Evolutionary conservation across 53 echinoderm and acorn worm species (phyloP), one percentile per base, ranked within the genome.

Genomic region (Arbacia lixula): DNA sequence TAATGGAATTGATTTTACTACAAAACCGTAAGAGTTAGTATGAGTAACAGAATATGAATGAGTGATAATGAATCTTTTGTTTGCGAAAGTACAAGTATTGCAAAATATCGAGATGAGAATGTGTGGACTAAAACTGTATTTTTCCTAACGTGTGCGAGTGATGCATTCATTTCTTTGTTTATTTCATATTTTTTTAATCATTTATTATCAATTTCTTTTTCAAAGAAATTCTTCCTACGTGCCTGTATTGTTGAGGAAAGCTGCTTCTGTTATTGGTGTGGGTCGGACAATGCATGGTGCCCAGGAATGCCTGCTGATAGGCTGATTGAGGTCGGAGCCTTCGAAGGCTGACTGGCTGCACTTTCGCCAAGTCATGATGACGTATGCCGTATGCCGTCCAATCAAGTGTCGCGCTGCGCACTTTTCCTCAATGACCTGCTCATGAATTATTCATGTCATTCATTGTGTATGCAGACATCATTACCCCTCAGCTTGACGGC

Each of bases 351-450:
- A 60, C 58, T 77, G 77, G 77, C 77, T 38, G 82, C 82, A 81
- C 82, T 81, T 6, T 55, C 41, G 79, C 61, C 61, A 60, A 60
- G 82, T 81, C 78, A 77, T 81, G 19, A 79, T 37, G 9, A 50
- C n/a, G n/a, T n/a, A n/a, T n/a, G n/a, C n/a, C n/a, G n/a, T 39
- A 30, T 81, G 82, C 82, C 58, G 79, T 58, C 79, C 79, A 81
- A 81, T 81, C 82, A 81, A n/a, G 82, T 64, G 82, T 81, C 63
- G 82, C n/a, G n/a, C n/a, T n/a, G n/a, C n/a, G n/a, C n/a, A n/a
- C n/a, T n/a, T n/a, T n/a, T n/a, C n/a, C n/a, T n/a, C n/a, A n/a
- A 39, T 78, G 78, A 56, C 78, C 58, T 57, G 46, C 58, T 78
- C 78, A 78, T 78, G 78, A 78, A 78, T 78, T 58, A 78, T 78